These are phyloP conservation scores for Poecilia latipinna DNA, from an alignment of 2,113 vertebrate genomes.

Conservation along the genomic window DNA sequence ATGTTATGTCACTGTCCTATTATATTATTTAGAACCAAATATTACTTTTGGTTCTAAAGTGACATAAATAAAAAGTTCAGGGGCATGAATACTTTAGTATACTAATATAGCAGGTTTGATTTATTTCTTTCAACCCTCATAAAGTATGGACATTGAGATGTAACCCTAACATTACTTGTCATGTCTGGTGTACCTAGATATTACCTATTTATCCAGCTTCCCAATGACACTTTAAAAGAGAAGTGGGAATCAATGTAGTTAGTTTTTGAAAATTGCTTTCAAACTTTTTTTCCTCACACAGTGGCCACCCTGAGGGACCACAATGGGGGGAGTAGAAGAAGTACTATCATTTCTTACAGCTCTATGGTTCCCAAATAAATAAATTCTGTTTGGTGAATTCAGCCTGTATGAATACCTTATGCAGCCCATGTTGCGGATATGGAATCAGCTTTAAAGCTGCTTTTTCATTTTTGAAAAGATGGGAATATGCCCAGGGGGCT, in stretches of 20 bases:
- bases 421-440: conserved; percentile 25
- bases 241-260: not conserved
- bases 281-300: not conserved
- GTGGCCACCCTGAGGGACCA: conserved; percentile 3
- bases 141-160: not conserved
- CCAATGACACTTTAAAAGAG: conserved; percentile 5
- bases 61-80: not conserved
- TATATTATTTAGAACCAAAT: too few species aligned
- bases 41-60: not conserved
- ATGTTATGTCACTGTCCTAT: too few species aligned
- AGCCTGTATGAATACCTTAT: conserved; percentile 25
- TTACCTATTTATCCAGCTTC: not conserved
- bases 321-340: conserved; percentile 4
- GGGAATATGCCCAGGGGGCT: conserved; percentile 27
- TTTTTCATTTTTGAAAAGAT: conserved; percentile 14
- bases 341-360: not conserved
- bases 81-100: not conserved
- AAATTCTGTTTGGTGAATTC: conserved; percentile 29
- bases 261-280: conserved; percentile 4
- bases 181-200: not conserved
- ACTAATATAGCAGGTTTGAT: not conserved
- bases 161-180: not conserved
- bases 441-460: conserved; percentile 35
- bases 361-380: conserved; percentile 18
- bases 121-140: not conserved